phyloP scores from a whole-genome alignment of 2,888 invertebrate genomes.

The Dicyrtomina minuta region DNA sequence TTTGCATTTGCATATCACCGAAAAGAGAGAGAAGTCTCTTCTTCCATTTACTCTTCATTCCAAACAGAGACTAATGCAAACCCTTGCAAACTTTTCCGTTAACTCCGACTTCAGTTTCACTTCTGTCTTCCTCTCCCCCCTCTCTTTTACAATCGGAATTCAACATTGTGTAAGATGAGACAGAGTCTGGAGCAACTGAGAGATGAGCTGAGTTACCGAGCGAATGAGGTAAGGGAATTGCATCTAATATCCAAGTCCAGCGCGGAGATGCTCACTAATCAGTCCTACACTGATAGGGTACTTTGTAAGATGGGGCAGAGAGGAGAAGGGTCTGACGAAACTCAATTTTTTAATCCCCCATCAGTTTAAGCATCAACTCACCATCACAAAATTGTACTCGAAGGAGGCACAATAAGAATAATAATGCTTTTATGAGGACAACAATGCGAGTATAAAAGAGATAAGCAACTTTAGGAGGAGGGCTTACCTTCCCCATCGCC shows the following conservation, averaged over 20 bases:
- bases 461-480: neutral
- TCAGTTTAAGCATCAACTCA: neutral
- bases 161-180: no score
- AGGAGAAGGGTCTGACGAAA: neutral
- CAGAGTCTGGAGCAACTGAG: neutral
- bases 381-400: constrained; percentile 22
- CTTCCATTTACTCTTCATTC: constrained; percentile 13
- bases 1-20: constrained; percentile 26
- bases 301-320: neutral
- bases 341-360: neutral
- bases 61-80: neutral
- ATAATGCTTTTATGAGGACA: constrained; percentile 29
- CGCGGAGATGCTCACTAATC: neutral
- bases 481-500: constrained; percentile 18
- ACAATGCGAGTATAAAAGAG: constrained; percentile 28
- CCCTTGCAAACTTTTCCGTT: neutral
- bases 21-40: constrained; percentile 22
- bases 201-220: neutral
- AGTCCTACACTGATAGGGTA: no score
- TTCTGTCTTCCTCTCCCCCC: neutral
- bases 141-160: no score
- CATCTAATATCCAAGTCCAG: neutral
- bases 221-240: neutral
- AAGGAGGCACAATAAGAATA: constrained; percentile 19
- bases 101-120: neutral